Percentiles rank a stretch among this genome's conserved stretches.
Conservation (phyloP, 2,888 invertebrate species). For the Bimastos eiseni region DNA sequence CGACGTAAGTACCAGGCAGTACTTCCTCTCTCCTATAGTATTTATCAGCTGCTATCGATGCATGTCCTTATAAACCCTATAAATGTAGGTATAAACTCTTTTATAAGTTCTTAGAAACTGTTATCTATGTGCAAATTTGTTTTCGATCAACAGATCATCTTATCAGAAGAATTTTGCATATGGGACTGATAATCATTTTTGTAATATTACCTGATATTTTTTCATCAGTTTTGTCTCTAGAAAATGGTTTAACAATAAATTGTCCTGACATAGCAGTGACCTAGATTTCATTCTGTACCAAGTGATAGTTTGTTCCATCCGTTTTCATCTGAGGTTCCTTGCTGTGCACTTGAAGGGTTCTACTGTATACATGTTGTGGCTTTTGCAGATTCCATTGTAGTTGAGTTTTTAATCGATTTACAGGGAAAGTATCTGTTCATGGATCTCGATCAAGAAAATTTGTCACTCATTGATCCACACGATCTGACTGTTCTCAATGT, state of each 20-base stretch:
- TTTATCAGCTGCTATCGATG: background rate
- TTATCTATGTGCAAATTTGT: background rate
- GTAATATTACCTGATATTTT: too few species aligned
- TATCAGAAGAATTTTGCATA: too few species aligned
- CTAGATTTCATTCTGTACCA: too few species aligned
- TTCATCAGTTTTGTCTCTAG: too few species aligned
- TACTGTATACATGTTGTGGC: background rate
- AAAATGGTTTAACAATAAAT: too few species aligned
- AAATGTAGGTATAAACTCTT: too few species aligned
- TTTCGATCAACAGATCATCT: too few species aligned
- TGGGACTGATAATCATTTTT: too few species aligned
- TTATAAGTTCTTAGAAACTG: background rate
- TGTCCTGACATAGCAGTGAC: too few species aligned
- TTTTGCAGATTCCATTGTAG: background rate
- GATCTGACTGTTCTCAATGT: slow-evolving; percentile 82
- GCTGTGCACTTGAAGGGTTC: background rate
- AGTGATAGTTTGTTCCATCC: too few species aligned
- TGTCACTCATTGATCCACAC: slow-evolving; percentile 79
- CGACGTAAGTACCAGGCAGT: slow-evolving; percentile 74
- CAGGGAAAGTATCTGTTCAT: slow-evolving; percentile 92
- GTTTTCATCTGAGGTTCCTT: background rate
- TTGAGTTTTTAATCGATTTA: background rate
- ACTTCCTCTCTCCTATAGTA: background rate
- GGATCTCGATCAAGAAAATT: slow-evolving; percentile 89
- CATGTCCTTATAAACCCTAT: too few species aligned